Evolutionary conservation across 2,888 invertebrate genomes (phyloP).

Genomic region (Drosophila buzzatii): DNA sequence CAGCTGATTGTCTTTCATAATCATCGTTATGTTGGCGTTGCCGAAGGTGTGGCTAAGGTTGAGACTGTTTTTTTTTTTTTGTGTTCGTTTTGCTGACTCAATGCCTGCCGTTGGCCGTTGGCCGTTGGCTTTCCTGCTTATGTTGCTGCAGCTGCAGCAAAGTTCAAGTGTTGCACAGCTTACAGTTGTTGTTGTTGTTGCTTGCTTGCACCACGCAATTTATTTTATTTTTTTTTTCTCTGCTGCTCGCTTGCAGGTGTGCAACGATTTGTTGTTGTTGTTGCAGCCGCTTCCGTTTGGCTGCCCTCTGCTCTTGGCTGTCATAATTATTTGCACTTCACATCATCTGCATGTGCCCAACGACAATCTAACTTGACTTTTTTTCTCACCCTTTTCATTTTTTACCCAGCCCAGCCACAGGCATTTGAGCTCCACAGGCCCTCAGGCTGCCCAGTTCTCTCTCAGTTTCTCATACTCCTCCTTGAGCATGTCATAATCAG

Average conservation of each 20-base stretch:
- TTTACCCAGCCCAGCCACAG: constrained; percentile 15
- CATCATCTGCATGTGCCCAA: constrained; percentile 67
- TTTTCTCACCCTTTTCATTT: constrained; percentile 51
- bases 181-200: constrained; percentile 6
- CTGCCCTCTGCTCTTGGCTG: constrained; percentile 47
- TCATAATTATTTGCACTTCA: constrained; percentile 81
- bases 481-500: constrained; percentile 64
- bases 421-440: constrained; percentile 3
- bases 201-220: constrained; percentile 55
- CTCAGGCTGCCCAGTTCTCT: background rate
- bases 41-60: constrained; percentile 57
- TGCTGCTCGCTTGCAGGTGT: constrained; percentile 16
- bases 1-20: constrained; percentile 81
- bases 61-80: constrained; percentile 10
- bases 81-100: constrained; percentile 42
- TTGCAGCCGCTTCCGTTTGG: constrained; percentile 63
- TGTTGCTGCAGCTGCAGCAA: constrained; percentile 69
- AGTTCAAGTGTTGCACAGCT: constrained; percentile 76
- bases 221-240: constrained; percentile 51
- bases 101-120: constrained; percentile 14
- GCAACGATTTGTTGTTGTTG: constrained; percentile 28
- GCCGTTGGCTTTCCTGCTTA: constrained; percentile 21
- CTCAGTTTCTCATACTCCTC: constrained; percentile 4
- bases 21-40: constrained; percentile 51
- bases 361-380: constrained; percentile 43